Base-by-base conservation (phyloP, 2,797 vertebrate genomes). In the Phrynocephalus forsythii region DNA sequence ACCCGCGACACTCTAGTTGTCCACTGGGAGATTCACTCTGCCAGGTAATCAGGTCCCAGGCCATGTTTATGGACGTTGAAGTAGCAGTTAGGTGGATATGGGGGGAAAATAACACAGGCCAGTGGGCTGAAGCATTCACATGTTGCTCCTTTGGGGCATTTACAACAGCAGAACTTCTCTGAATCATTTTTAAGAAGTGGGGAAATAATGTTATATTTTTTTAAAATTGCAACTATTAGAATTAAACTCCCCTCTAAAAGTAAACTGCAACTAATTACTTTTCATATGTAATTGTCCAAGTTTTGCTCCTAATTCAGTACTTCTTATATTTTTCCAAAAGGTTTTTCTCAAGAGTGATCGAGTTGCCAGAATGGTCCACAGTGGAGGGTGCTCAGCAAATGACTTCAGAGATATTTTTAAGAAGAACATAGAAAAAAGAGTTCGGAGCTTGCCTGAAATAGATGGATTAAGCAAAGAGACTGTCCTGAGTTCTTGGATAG, bases 401-500 rank as follows among this genome's bases (percentile, higher is more conserved):
- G 98, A 98, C 93, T 98, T 98, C 89, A 96, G 98, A 91, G 98
- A 98, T 82, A 96, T 98, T 92, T 98, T 98, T 92, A 98, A 98
- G 96, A 98, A 98, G 93, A 98, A 98, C 90, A 98, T 98, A 67
- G 98, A 98, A 91, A 97, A 97, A 71, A 96, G 98, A 18, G 98
- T 98, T 15, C 97, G 98, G 86, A 98, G 97, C 89, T 96, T 98
- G 84, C 98, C 98, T 0, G 98, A 98, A 95, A 98, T 98, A 0
- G 97, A 98, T 20, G 98, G 98, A 86, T 94, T 98, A 92, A 98
- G 98, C 96, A 98, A 98, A 94, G 98, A 98, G 94, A 98, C 98
- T 0, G 98, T 98, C 78, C 93, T 98, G 86, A 98, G 97, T 91
- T 98, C 98, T 33, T 98, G 98, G 98, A 97, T 98, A 88, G 97